Evolutionary conservation across 2,888 invertebrate species (phyloP).

Genomic region (Plusia festucae): DNA sequence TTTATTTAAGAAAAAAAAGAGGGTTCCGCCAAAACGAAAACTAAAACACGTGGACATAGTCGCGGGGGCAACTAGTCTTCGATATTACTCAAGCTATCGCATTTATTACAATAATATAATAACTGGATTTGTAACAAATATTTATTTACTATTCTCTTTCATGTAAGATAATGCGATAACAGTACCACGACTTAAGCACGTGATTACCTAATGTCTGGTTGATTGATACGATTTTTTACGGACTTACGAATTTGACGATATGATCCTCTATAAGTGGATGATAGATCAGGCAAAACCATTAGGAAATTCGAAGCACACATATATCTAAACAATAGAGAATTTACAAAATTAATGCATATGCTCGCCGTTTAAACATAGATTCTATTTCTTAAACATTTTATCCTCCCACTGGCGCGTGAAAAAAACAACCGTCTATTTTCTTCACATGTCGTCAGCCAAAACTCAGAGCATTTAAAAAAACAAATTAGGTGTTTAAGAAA

Average conservation of each 20-base stretch:
- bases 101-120: slow-evolving; percentile 5
- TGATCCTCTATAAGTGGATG: not conserved
- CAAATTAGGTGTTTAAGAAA: too few species aligned
- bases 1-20: too few species aligned
- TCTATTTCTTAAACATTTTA: too few species aligned
- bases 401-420: too few species aligned
- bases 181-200: not conserved
- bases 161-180: slow-evolving; percentile 4
- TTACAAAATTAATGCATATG: too few species aligned
- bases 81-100: not conserved
- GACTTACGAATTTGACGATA: not conserved
- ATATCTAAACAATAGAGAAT: not conserved
- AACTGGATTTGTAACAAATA: not conserved
- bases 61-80: not conserved
- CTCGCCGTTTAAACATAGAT: too few species aligned
- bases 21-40: too few species aligned
- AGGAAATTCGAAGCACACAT: not conserved
- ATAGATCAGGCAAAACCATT: not conserved
- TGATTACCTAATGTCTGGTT: not conserved
- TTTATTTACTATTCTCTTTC: slow-evolving; percentile 1
- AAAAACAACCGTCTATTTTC: too few species aligned
- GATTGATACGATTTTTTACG: not conserved
- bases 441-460: too few species aligned
- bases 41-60: too few species aligned
- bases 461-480: too few species aligned